Conservation (phyloP, 2,797 vertebrate genomes). For the Sitta carolinensis region DNA sequence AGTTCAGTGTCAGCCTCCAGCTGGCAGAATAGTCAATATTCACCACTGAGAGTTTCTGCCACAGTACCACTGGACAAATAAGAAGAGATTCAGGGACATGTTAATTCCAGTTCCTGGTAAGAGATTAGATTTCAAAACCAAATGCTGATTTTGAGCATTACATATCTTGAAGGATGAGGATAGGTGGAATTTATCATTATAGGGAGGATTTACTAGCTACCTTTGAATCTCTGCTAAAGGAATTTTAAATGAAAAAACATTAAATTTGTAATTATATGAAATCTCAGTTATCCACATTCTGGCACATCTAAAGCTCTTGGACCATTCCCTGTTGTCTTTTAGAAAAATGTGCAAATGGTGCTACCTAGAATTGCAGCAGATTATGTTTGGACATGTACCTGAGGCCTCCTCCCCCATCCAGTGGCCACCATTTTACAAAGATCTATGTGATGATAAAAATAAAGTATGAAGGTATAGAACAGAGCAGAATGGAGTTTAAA, state of each 20-base stretch:
- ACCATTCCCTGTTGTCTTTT: neutral
- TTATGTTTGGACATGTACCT: accelerated
- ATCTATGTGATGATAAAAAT: neutral
- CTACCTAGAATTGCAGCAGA: neutral
- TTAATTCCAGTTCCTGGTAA: neutral
- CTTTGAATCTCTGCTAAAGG: neutral
- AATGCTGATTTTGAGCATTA: neutral
- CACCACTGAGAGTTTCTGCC: neutral
- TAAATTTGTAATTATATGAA: neutral
- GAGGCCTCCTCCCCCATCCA: neutral
- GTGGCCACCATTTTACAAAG: neutral
- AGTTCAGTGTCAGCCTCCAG: neutral
- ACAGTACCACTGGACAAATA: neutral
- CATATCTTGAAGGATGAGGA: neutral
- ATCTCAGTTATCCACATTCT: neutral
- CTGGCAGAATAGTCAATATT: neutral
- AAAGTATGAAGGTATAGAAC: neutral
- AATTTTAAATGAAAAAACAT: neutral
- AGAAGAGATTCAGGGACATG: neutral
- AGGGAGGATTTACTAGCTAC: neutral
- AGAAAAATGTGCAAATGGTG: neutral
- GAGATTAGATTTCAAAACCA: neutral
- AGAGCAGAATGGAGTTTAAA: neutral
- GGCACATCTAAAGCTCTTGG: neutral
- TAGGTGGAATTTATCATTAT: neutral